Conservation (phyloP, 2,888 invertebrate species). For the Caenorhabditis plicata region DNA sequence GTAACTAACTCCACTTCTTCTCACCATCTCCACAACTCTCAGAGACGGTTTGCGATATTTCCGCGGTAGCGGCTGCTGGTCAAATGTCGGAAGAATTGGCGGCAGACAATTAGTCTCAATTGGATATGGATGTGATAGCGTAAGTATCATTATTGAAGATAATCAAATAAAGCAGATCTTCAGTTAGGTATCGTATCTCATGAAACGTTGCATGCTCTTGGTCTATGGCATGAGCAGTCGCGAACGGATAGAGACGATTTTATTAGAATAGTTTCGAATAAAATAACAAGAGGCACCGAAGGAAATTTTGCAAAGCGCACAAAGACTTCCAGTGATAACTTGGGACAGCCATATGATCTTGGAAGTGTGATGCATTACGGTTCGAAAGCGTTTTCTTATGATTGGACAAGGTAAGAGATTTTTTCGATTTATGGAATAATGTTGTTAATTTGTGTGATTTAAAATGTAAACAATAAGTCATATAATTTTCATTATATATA, state of each 20-base stretch:
- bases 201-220: conserved; percentile 56
- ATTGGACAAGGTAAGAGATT: conserved; percentile 36
- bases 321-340: conserved; percentile 54
- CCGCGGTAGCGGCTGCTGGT: conserved; percentile 58
- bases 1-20: too few species aligned
- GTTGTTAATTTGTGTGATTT: neutral
- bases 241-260: conserved; percentile 57
- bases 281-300: conserved; percentile 58
- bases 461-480: too few species aligned
- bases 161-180: conserved; percentile 9
- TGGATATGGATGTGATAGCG: conserved; percentile 59
- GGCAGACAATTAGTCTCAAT: conserved; percentile 58
- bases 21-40: too few species aligned
- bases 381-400: conserved; percentile 58
- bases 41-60: conserved; percentile 42
- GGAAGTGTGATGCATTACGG: conserved; percentile 63
- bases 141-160: conserved; percentile 7
- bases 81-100: conserved; percentile 57
- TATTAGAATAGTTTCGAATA: conserved; percentile 45
- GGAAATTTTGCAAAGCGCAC: conserved; percentile 64
- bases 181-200: conserved; percentile 58
- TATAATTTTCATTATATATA: too few species aligned
- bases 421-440: neutral
- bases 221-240: conserved; percentile 64
- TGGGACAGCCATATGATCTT: conserved; percentile 60